Conservation (phyloP, 1,140 invertebrate genomes). For the Grapholita molesta region DNA sequence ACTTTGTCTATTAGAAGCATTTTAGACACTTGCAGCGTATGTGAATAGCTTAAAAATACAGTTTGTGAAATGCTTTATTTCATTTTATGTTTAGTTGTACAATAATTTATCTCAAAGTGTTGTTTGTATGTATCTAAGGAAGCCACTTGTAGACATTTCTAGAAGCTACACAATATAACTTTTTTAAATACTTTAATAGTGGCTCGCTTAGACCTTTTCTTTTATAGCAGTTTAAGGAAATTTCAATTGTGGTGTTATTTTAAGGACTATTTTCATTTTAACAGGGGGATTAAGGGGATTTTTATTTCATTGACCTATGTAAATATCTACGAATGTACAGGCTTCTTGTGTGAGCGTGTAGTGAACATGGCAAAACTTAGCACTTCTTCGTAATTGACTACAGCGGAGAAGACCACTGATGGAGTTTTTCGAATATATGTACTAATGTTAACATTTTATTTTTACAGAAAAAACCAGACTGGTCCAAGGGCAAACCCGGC, state of each 20-base stretch:
- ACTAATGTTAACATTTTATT: slow-evolving; percentile 31
- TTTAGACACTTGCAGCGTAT: background rate
- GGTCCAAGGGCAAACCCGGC: slow-evolving; percentile 91
- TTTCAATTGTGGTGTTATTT: too few species aligned
- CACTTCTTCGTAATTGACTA: background rate
- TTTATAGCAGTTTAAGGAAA: slow-evolving; percentile 7
- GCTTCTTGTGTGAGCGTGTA: slow-evolving; percentile 11
- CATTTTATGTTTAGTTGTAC: too few species aligned
- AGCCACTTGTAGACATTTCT: background rate
- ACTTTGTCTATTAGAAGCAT: background rate
- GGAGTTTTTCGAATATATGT: background rate
- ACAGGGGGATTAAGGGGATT: too few species aligned
- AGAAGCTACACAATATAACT: background rate
- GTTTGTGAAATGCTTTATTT: slow-evolving; percentile 6
- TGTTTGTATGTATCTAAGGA: too few species aligned
- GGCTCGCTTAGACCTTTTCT: background rate
- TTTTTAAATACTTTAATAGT: background rate
- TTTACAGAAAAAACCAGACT: slow-evolving; percentile 93
- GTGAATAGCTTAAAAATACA: background rate
- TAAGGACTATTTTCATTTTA: too few species aligned
- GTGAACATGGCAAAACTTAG: background rate
- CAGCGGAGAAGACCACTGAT: background rate
- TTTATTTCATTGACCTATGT: background rate
- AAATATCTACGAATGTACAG: slow-evolving; percentile 1
- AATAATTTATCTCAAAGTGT: background rate